A percentile compares a stretch with the other conserved stretches of the same genome.
phyloP scores from a whole-genome alignment of 2,797 vertebrate genomes.

The Arnoldichthys spilopterus region DNA sequence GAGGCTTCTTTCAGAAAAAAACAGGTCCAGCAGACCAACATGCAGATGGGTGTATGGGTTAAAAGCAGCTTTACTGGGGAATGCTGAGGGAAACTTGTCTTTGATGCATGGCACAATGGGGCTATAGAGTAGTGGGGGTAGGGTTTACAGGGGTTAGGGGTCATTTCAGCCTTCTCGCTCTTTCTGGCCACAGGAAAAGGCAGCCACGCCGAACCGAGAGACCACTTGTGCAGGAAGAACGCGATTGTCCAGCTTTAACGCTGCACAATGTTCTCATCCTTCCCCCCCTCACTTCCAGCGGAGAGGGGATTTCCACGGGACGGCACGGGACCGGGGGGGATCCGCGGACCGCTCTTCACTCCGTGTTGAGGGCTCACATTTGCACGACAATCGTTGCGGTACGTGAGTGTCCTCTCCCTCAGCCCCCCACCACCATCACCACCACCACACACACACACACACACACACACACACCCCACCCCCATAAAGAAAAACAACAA shows the following conservation, averaged over 20 bases:
- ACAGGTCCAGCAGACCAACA: not conserved
- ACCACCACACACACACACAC: too few relatives aligned
- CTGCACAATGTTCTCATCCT: not conserved
- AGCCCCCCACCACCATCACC: conserved; percentile 73
- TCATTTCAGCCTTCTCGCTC: conserved; percentile 83
- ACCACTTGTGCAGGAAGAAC: not conserved
- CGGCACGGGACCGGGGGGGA: too few relatives aligned
- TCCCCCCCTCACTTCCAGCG: too few relatives aligned
- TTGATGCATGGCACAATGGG: conserved; percentile 56
- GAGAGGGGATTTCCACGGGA: too few relatives aligned
- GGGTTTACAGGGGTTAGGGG: conserved; percentile 81
- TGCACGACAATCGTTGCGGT: conserved; percentile 12
- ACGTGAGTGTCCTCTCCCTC: conserved; percentile 51
- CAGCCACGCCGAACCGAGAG: conserved; percentile 27
- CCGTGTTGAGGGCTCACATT: not conserved
- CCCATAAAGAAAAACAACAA: conserved; percentile 65
- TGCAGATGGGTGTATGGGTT: not conserved
- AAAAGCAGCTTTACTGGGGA: conserved; percentile 43
- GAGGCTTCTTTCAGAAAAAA: not conserved
- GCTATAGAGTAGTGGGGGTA: conserved; percentile 73
- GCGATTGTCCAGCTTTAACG: not conserved
- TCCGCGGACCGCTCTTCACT: too few relatives aligned
- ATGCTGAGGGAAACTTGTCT: conserved; percentile 52
- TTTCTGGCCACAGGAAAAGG: conserved; percentile 75
- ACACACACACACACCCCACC: conserved; percentile 75